Base-by-base conservation (phyloP, 2,797 vertebrate genomes). In the Sus cebifrons region DNA sequence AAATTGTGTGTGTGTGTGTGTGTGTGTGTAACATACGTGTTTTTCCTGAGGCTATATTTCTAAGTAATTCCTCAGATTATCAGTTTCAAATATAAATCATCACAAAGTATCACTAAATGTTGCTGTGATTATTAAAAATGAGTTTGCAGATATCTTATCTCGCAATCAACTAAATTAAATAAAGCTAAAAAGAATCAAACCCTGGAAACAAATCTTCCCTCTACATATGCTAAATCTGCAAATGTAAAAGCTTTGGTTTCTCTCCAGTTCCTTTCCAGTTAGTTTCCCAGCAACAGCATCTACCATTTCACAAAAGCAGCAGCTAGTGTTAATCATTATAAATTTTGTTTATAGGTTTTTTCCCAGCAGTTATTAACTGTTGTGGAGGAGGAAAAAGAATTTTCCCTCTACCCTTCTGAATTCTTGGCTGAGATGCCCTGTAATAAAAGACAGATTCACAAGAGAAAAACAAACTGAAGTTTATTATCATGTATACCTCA, bases 261-360 rank as follows among this genome's bases (percentile, higher is more conserved):
- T 82, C 27, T 83, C 18, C 32, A 25, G 56, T 82, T 79, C 16
- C 10, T 32, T 89, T 82, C 64, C 70, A 78, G 52, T 83, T 52
- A 78, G 79, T 83, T 86, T 94, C 68, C 83, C 79, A 86, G 74
- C 56, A 78, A 77, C n/a, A 77, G 23, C 13, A 62, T 29, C 77
- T 73, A 67, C 58, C n/a, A 56, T 13, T 62, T 93, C 49, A 77
- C 68, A 89, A 71, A 81, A 81, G 70, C 32, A 32, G 32, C 65
- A 67, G 13, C 49, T 40, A 62, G 3, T 54, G 54, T 68, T 56
- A 86, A 82, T 77, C 27, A 68, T 94, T 20, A 78, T 18, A 62
- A 64, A 49, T 86, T 74, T 79, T 54, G 3, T 75, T 52, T 89
- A 87, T 13, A 20, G 49, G 6, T 67, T 44, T 54, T 67, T 82